phyloP scores from a whole-genome alignment of 2,113 vertebrate genomes.

The Corythornis cristatus region DNA sequence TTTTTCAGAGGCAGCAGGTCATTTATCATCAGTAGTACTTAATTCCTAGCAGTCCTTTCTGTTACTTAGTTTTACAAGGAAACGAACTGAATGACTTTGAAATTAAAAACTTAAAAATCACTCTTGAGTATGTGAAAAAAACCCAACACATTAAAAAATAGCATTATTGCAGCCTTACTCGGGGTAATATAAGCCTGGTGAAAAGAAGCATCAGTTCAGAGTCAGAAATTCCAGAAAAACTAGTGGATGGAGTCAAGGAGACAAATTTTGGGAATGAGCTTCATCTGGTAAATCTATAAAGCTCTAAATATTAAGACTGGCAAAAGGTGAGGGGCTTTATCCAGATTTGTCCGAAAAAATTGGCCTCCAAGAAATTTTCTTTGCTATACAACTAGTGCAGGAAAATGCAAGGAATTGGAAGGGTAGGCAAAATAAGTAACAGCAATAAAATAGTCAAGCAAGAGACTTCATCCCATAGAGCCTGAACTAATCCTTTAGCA shows the following conservation, averaged over 20 bases:
- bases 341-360: background rate
- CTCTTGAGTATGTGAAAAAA: background rate
- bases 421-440: background rate
- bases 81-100: background rate
- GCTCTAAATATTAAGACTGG: background rate
- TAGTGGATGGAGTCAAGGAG: background rate
- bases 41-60: background rate
- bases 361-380: background rate
- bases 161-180: background rate
- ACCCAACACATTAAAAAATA: accelerated
- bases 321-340: background rate
- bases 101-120: background rate
- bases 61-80: background rate
- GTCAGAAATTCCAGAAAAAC: background rate
- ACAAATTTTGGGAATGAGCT: background rate
- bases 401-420: background rate
- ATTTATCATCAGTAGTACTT: background rate
- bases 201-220: background rate
- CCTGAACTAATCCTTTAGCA: background rate
- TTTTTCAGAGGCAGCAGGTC: background rate
- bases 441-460: background rate
- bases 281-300: background rate
- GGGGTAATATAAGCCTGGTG: background rate
- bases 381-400: background rate
- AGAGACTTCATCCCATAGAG: background rate